Base-by-base conservation (phyloP, 2,797 vertebrate species). In the Cynodonichthys magdalenae region DNA sequence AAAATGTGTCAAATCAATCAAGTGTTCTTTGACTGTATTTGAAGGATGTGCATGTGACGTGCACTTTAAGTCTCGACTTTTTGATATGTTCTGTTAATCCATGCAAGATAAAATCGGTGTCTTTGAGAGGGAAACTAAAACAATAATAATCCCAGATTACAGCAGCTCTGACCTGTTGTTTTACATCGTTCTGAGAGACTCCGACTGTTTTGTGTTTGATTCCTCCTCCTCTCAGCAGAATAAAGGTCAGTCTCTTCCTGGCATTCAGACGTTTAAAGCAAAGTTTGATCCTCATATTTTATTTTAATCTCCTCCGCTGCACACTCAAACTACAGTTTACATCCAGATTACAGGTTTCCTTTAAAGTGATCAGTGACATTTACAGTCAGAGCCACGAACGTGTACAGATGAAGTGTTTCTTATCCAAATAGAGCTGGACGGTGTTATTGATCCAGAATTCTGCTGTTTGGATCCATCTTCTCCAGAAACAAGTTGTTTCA, bases 351-450 rank as follows among this genome's bases (percentile, higher is more conserved):
- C 46, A 29, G 2, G 28, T 6, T 29, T 2, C 27, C 36, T 17
- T 28, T 53, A 7, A 24, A 10, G 14, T 52, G 44, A 53, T 52
- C 64, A 15, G 0, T 48, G 64, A 59, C 36, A 63, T 69, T 66
- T 28, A 31, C 31, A 39, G 36, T 53, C 65, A 2, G 31, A 24
- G 24, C 2, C 24, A 24, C 24, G 3, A 24, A 24, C 24, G 24
- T 24, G 24, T 24, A 24, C 2, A 48, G 24, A 20, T 55, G 9
- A n/a, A 10, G 15, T 27, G 7, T 73, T 74, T 49, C 36, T 44
- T 55, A 48, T 54, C 29, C 12, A 59, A 24, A 49, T 20, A 14
- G 5, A 14, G 8, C 4, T 12, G 11, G 15, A 27, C 1, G 15
- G 20, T 28, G 15, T 18, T 15, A 15, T 15, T 17, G 6, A 28